Percentiles rank a stretch among this genome's conserved stretches.
phyloP scores from a whole-genome alignment of 2,113 vertebrate genomes.

The Grammomys surdaster region DNA sequence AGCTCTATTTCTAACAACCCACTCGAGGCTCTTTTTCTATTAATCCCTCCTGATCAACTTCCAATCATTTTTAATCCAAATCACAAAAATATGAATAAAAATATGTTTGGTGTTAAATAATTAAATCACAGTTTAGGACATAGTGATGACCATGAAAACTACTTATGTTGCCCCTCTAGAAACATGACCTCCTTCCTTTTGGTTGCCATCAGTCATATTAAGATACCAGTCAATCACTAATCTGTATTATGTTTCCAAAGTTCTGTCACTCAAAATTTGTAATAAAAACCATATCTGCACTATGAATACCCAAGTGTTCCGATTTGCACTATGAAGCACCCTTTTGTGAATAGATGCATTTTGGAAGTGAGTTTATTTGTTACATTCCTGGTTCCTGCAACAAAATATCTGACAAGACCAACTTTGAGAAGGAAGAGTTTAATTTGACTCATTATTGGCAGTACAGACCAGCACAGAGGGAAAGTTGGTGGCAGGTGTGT shows the following conservation, averaged over 20 bases:
- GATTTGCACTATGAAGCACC: background rate
- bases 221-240: no score
- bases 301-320: background rate
- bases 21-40: background rate
- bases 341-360: background rate
- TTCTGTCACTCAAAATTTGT: background rate
- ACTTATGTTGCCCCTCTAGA: background rate
- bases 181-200: background rate
- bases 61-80: background rate
- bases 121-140: background rate
- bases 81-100: background rate
- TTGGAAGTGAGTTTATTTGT: background rate
- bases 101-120: background rate
- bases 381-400: background rate
- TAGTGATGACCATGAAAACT: background rate
- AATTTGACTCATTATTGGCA: background rate
- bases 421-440: background rate
- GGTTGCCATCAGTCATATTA: background rate
- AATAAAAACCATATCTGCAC: background rate
- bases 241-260: background rate
- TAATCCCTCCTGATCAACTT: background rate
- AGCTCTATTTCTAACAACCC: conserved; percentile 3
- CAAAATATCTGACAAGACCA: background rate
- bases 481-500: background rate
- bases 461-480: background rate